Conservation (phyloP, 2,797 vertebrate species). For the Anguilla pacifica region DNA sequence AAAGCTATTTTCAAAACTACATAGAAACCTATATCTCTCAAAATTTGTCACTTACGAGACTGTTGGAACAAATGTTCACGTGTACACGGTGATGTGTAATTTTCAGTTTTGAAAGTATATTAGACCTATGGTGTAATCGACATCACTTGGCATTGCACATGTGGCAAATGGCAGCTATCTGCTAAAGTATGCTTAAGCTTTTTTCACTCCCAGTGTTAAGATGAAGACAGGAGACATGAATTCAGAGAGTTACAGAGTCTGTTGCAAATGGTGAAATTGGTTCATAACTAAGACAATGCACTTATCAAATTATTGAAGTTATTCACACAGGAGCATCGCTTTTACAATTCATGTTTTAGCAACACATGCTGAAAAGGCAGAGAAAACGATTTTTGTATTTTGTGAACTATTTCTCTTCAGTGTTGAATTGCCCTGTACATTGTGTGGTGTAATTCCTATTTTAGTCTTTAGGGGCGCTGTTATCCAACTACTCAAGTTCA, state of each 20-base stretch:
- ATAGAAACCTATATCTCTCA: not conserved
- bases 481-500: slow-evolving; percentile 23
- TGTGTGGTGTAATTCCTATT: not conserved
- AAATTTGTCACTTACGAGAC: not conserved
- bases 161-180: slow-evolving; percentile 48
- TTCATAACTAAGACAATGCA: not conserved
- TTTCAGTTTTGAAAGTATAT: slow-evolving; percentile 42
- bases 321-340: not conserved
- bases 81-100: slow-evolving; percentile 60
- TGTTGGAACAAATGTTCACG: not conserved
- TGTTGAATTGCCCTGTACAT: not conserved
- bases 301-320: not conserved
- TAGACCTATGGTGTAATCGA: slow-evolving; percentile 55
- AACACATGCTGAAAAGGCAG: not conserved
- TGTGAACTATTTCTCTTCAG: not conserved
- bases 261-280: not conserved
- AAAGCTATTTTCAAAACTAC: too few relatives aligned
- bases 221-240: not conserved
- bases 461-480: slow-evolving; percentile 15
- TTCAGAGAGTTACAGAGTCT: not conserved
- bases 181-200: not conserved
- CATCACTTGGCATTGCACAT: slow-evolving; percentile 53
- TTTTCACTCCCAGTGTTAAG: not conserved
- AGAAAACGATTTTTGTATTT: not conserved
- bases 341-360: not conserved